A percentile compares a stretch with the other conserved stretches of the same genome.
Conservation (phyloP, 2,113 vertebrate genomes). For the Microcebus tavaratra region DNA sequence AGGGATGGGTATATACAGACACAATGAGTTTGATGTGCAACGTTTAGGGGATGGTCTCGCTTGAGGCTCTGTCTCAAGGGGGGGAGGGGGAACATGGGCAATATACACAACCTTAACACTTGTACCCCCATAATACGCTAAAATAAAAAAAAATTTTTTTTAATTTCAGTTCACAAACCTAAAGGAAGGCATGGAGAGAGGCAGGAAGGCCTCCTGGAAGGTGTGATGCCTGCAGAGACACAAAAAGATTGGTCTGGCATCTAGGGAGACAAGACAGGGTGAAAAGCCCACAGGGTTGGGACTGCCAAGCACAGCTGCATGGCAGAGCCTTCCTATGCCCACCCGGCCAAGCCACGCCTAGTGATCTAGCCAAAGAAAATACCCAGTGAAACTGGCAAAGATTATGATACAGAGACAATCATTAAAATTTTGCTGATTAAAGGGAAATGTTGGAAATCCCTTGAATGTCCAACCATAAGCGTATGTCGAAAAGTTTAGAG, state of each 20-base stretch:
- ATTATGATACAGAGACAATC: not conserved
- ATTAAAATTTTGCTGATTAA: not conserved
- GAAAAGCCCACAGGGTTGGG: too few relatives aligned
- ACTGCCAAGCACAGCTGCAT: too few relatives aligned
- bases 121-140: too few relatives aligned
- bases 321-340: not conserved
- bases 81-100: too few relatives aligned
- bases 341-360: not conserved
- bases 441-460: not conserved
- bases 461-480: not conserved
- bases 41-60: too few relatives aligned
- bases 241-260: not conserved
- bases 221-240: not conserved
- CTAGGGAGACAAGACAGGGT: not conserved
- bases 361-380: not conserved
- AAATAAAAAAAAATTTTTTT: too few relatives aligned
- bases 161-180: not conserved
- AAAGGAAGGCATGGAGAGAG: not conserved
- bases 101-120: too few relatives aligned
- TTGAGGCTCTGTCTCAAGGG: too few relatives aligned
- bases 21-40: too few relatives aligned
- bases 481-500: not conserved
- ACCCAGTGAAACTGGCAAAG: not conserved
- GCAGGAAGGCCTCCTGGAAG: not conserved
- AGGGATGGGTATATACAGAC: too few relatives aligned